Evolutionary conservation across 2,888 invertebrate genomes (phyloP).

Genomic region (Diplolepis rosae): DNA sequence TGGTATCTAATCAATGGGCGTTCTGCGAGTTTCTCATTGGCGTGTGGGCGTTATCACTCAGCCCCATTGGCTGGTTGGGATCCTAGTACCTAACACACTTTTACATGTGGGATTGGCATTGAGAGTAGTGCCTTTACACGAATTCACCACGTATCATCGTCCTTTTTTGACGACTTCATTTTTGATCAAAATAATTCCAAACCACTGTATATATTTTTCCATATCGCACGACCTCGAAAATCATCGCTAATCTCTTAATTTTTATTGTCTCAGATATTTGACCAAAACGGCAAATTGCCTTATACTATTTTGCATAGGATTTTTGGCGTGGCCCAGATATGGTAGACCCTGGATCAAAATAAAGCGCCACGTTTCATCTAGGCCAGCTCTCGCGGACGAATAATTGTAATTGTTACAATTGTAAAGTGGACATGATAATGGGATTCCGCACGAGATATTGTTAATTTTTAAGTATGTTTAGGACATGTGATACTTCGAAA

Average conservation of each 20-base stretch:
- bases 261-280: not conserved
- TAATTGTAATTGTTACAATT: too few species aligned
- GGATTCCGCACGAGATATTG: too few species aligned
- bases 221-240: slow-evolving; percentile 16
- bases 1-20: slow-evolving; percentile 71
- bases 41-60: slow-evolving; percentile 67
- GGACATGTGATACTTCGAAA: too few species aligned
- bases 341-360: too few species aligned
- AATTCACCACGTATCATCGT: slow-evolving; percentile 3
- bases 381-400: too few species aligned
- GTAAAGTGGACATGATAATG: too few species aligned
- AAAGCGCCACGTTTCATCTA: too few species aligned
- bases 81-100: slow-evolving; percentile 39
- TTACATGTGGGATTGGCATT: slow-evolving; percentile 45
- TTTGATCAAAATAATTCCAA: not conserved
- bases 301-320: too few species aligned
- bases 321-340: too few species aligned
- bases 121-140: slow-evolving; percentile 2
- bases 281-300: too few species aligned
- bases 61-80: slow-evolving; percentile 55
- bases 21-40: slow-evolving; percentile 67
- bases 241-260: slow-evolving; percentile 30
- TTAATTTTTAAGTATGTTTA: too few species aligned
- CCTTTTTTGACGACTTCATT: slow-evolving; percentile 16
- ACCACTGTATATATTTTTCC: not conserved